Base-by-base conservation (phyloP, 1,140 invertebrate genomes). In the Uloborus diversus region DNA sequence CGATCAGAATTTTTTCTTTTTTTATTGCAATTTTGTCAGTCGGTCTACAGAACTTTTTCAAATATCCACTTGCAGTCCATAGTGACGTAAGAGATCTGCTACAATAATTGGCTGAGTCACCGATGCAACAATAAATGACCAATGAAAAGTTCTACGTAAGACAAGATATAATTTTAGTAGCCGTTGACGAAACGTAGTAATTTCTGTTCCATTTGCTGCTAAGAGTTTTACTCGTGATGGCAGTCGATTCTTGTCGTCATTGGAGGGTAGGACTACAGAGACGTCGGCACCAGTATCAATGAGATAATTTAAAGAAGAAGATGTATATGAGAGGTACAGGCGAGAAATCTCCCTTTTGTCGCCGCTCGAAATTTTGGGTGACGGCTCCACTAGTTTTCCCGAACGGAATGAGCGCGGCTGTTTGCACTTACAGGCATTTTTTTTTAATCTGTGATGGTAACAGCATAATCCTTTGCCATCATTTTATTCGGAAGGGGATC, bases 401-500 rank as follows among this genome's bases (percentile, higher is more conserved):
- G 57, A 13, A 14, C 51, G 13, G 42, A 42, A 76, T 51, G 33
- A 17, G 68, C 81, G 81, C 4, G 76, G 56, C 4, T 9, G 1
- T 35, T n/a, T n/a, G 33, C 81, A 82, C 23, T 81, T 81, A 17
- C 11, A 30, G 4, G 78, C 78, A 14, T 71, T 47, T 27, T 75
- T 33, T 57, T 64, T 33, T 28, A 80, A 82, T 7, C 23, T 81
- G 2, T 25, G 30, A 59, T 82, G 81, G 81, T 82, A 82, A 56
- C 61, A 82, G 49, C 79, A 82, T 1, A 17, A 25, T 14, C 20
- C 13, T 1, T 30, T 3, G n/a, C 27, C 25, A 11, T 59, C 9
- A 59, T 13, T 20, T 17, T 23, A 13, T 25, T 27, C 94, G 32
- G 13, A 17, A 13, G 1, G 25, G 37, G 23, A 35, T 27, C 30